Conservation (phyloP, 2,797 vertebrate species). For the Characodon lateralis region DNA sequence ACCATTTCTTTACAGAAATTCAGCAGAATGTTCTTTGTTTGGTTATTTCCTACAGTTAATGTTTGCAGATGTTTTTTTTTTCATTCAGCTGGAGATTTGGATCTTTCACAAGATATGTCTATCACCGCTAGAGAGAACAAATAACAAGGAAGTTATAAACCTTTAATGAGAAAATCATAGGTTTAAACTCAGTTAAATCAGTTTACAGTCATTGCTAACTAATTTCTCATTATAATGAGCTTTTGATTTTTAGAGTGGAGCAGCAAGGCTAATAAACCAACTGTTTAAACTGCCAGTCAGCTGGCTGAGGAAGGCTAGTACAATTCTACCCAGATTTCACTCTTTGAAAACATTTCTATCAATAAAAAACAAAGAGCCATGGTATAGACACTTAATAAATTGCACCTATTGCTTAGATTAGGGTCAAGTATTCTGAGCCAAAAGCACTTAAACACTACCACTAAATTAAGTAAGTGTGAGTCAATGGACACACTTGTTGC, state of each 20-base stretch:
- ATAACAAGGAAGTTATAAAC: not conserved
- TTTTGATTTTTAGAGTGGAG: not conserved
- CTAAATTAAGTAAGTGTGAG: too few species aligned
- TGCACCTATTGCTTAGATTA: too few species aligned
- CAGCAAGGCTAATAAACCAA: not conserved
- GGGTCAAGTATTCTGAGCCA: too few species aligned
- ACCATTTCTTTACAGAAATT: not conserved
- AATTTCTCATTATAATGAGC: not conserved
- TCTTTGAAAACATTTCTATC: not conserved
- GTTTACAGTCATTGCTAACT: not conserved
- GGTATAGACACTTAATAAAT: not conserved
- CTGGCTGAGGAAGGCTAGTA: not conserved
- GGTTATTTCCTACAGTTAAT: not conserved
- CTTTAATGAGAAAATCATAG: not conserved
- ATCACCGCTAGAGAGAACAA: not conserved
- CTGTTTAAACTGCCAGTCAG: not conserved
- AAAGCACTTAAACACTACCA: too few species aligned
- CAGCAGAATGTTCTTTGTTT: not conserved
- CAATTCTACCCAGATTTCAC: not conserved
- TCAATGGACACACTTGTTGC: not conserved
- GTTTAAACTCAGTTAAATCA: not conserved
- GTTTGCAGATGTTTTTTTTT: not conserved
- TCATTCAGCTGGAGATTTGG: not conserved
- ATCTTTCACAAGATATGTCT: not conserved
- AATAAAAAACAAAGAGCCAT: not conserved